A percentile compares a stretch with the other conserved stretches of the same genome.
phyloP scores from a whole-genome alignment of 2,888 invertebrate genomes.

The Notodonta ziczac region DNA sequence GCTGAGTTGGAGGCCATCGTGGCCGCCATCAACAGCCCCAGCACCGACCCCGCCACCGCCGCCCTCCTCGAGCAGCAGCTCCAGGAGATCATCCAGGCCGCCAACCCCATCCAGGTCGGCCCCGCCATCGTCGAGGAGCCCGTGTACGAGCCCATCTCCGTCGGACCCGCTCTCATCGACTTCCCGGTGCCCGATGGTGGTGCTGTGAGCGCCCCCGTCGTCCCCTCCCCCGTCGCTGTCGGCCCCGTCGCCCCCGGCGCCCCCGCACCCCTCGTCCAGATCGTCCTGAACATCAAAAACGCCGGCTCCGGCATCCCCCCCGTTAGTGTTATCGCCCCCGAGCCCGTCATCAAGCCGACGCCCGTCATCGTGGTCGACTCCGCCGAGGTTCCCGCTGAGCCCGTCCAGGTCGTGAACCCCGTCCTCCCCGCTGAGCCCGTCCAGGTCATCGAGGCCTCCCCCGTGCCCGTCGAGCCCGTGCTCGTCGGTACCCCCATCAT shows the following conservation, averaged over 20 bases:
- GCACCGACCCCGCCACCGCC: conserved; percentile 60
- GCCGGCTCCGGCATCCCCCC: conserved; percentile 14
- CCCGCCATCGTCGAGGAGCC: conserved; percentile 32
- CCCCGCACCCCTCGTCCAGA: conserved; percentile 34
- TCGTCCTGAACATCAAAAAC: conserved; percentile 39
- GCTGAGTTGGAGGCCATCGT: conserved; percentile 50
- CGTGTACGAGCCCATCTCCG: conserved; percentile 26
- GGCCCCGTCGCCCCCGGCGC: conserved; percentile 19
- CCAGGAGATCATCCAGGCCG: conserved; percentile 38
- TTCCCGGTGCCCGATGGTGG: conserved; percentile 25
- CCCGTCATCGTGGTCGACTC: conserved; percentile 17
- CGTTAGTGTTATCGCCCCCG: conserved; percentile 13
- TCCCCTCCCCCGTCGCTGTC: conserved; percentile 24
- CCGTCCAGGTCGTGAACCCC: conserved; percentile 18
- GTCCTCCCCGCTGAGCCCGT: conserved; percentile 18
- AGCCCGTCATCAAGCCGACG: conserved; percentile 11
- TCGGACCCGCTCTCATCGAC: conserved; percentile 35
- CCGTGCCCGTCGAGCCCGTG: conserved; percentile 31
- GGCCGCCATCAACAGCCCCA: conserved; percentile 61
- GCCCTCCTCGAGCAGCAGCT: conserved; percentile 51
- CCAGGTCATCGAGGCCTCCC: conserved; percentile 19
- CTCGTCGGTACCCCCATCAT: conserved; percentile 34
- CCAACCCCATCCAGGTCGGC: conserved; percentile 28
- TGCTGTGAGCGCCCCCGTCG: conserved; percentile 25
- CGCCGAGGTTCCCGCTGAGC: conserved; percentile 15